These are phyloP conservation scores for Isoperla grammatica DNA, from an alignment of 2,888 invertebrate genomes.

Conservation along the genomic window DNA sequence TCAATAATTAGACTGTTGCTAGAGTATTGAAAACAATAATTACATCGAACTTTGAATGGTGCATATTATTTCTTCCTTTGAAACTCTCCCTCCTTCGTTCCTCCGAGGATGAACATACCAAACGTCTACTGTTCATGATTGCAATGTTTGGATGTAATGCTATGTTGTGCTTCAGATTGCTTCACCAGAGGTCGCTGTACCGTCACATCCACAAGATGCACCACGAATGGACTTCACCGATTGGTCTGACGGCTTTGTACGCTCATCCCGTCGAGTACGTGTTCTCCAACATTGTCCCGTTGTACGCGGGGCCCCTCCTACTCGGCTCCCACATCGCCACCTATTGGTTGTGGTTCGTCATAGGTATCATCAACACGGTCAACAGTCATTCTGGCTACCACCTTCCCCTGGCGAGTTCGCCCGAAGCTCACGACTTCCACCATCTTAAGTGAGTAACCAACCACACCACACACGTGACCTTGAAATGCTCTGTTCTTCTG, in stretches of 20 bases:
- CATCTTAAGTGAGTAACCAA: conserved; percentile 43
- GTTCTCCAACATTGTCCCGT: conserved; percentile 46
- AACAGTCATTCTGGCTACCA: conserved; percentile 51
- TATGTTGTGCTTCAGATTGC: conserved; percentile 41
- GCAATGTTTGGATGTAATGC: too few relatives aligned
- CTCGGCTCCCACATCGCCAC: conserved; percentile 41
- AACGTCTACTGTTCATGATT: too few relatives aligned
- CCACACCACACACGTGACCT: too few relatives aligned
- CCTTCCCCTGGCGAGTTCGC: conserved; percentile 48
- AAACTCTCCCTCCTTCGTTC: too few relatives aligned
- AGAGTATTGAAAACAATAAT: too few relatives aligned
- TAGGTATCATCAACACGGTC: conserved; percentile 46
- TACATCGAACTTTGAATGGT: too few relatives aligned
- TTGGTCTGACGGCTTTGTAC: conserved; percentile 46
- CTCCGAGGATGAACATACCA: too few relatives aligned
- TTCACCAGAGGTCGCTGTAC: conserved; percentile 47
- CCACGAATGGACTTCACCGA: conserved; percentile 52
- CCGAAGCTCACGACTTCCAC: conserved; percentile 51
- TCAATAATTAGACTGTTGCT: too few relatives aligned
- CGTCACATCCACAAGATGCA: conserved; percentile 49
- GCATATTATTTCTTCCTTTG: too few relatives aligned
- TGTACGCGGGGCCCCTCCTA: conserved; percentile 40
- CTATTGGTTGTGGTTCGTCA: conserved; percentile 43
- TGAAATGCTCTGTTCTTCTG: too few relatives aligned
- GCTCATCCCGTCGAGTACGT: conserved; percentile 48